Conservation (phyloP, 2,888 invertebrate species). For the Atrina japonica region DNA sequence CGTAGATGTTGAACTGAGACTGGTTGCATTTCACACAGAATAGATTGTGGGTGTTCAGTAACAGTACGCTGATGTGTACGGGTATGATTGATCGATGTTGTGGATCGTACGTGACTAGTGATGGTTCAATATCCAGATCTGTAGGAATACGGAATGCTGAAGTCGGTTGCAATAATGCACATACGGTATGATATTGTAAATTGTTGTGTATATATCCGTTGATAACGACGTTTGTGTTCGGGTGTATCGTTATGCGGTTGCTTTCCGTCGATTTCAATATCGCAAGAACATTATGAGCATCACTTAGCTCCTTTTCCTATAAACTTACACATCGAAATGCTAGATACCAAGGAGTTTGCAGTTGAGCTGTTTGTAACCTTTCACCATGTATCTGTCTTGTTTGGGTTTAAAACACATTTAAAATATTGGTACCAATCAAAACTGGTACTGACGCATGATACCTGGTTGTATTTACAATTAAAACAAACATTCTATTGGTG, state of each 20-base stretch:
- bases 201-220: background rate
- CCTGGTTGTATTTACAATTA: slow-evolving; percentile 1
- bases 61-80: background rate
- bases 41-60: background rate
- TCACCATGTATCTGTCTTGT: background rate
- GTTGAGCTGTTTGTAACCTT: no score
- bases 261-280: background rate
- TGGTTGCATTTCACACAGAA: background rate
- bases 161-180: background rate
- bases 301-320: background rate
- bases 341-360: background rate
- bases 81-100: background rate
- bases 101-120: background rate
- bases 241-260: background rate
- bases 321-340: no score
- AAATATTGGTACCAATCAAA: background rate
- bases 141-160: background rate
- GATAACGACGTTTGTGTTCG: background rate
- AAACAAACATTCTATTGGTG: no score
- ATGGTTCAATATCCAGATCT: background rate
- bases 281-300: background rate
- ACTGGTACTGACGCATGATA: no score
- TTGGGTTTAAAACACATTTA: background rate
- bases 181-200: background rate
- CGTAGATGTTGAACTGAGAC: background rate